A percentile compares a stretch with the other conserved stretches of the same genome.
Conservation (phyloP, 2,113 vertebrate species). For the Tiliqua scincoides region DNA sequence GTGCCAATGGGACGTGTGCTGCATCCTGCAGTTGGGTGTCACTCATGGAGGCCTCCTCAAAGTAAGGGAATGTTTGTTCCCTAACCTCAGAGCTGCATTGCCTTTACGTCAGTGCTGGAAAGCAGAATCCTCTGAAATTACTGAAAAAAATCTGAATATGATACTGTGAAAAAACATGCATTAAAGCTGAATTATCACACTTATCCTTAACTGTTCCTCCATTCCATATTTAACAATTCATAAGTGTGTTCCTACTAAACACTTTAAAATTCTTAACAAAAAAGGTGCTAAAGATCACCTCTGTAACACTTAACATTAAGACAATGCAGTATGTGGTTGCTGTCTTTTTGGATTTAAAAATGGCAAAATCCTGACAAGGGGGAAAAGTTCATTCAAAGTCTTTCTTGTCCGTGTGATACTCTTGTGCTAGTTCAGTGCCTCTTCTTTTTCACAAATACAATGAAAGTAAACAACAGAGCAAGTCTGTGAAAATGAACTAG, state of each 20-base stretch:
- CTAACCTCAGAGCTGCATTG: too few species aligned
- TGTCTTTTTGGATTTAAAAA: constrained; percentile 22
- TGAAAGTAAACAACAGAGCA: constrained; percentile 59
- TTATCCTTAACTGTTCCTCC: neutral
- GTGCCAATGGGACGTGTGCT: too few species aligned
- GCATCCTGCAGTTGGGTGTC: too few species aligned
- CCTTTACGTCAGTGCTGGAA: too few species aligned
- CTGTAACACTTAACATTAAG: neutral
- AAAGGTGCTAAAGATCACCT: neutral
- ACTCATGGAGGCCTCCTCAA: too few species aligned
- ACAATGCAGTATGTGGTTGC: neutral
- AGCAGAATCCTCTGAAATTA: neutral
- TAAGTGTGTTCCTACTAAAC: neutral
- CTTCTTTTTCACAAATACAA: constrained; percentile 38
- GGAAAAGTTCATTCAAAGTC: constrained; percentile 28
- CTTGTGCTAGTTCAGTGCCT: constrained; percentile 45
- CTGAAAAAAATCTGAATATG: neutral
- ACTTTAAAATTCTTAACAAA: neutral
- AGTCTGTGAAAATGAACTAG: constrained; percentile 65
- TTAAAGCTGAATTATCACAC: neutral
- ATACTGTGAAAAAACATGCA: neutral
- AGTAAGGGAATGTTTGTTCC: too few species aligned
- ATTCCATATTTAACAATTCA: neutral
- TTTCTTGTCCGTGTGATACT: constrained; percentile 16
- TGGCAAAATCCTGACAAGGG: constrained; percentile 21